A percentile compares a stretch with the other conserved stretches of the same genome.
These are phyloP conservation scores for Beroe ovata DNA, from an alignment of 37 sponge, comb jelly and placozoan genomes.

Conservation along the genomic window DNA sequence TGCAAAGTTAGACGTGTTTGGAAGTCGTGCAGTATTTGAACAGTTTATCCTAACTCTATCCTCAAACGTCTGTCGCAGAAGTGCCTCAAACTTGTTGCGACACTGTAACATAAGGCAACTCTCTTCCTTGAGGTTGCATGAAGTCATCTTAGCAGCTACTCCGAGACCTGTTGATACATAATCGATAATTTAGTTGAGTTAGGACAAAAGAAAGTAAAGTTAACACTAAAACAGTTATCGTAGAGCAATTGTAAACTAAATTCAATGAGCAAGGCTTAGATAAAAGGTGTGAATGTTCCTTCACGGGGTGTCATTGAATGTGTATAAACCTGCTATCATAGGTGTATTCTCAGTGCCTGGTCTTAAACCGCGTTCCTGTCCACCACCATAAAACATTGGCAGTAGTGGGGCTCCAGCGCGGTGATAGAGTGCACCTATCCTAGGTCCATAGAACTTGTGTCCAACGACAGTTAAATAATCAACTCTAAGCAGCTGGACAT, in stretches of 20 bases:
- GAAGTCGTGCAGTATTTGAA: slow-evolving; percentile 21
- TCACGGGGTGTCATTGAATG: no score
- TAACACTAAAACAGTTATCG: neutral
- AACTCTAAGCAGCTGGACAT: slow-evolving; percentile 74
- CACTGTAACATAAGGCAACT: slow-evolving; percentile 68
- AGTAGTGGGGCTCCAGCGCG: slow-evolving; percentile 74
- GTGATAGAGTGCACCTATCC: slow-evolving; percentile 82
- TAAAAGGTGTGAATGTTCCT: no score
- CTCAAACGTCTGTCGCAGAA: slow-evolving; percentile 68
- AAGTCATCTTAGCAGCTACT: slow-evolving; percentile 74
- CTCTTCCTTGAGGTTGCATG: slow-evolving; percentile 69
- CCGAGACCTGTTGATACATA: neutral
- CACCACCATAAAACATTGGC: slow-evolving; percentile 81
- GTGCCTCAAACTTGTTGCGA: slow-evolving; percentile 73
- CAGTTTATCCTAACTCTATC: slow-evolving; percentile 64
- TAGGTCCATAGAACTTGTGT: slow-evolving; percentile 96
- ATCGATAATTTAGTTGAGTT: neutral
- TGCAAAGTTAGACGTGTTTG: slow-evolving; percentile 83
- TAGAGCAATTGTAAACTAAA: neutral
- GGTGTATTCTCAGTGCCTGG: slow-evolving; percentile 93
- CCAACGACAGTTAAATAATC: slow-evolving; percentile 86
- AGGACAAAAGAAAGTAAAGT: neutral
- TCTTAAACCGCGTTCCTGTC: slow-evolving; percentile 83
- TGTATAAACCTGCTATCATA: slow-evolving; percentile 90
- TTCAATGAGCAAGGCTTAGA: no score